Evolutionary conservation across 2,888 invertebrate species (phyloP).

Genomic region (Dryobotodes eremita): DNA sequence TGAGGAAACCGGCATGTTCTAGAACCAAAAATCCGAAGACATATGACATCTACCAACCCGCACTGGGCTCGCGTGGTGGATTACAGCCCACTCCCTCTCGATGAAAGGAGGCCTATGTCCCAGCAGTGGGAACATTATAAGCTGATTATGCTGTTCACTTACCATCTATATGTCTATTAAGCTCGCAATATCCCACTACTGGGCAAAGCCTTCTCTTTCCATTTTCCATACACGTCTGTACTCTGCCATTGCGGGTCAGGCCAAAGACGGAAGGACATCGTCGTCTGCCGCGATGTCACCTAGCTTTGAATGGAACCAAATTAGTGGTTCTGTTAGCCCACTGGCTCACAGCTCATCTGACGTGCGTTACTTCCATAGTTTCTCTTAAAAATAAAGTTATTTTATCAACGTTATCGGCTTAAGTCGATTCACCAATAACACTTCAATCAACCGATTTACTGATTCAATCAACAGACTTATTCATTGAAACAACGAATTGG

Average conservation of each 20-base stretch:
- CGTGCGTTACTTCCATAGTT: neutral
- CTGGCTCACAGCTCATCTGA: neutral
- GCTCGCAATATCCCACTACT: neutral
- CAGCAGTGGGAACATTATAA: too few species aligned
- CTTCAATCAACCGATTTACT: neutral
- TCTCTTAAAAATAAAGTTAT: neutral
- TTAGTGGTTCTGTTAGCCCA: neutral
- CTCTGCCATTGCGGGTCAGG: neutral
- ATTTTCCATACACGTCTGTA: neutral
- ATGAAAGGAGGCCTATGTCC: too few species aligned
- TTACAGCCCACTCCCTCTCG: too few species aligned
- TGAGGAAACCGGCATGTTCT: too few species aligned
- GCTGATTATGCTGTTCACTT: too few species aligned
- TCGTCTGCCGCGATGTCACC: neutral
- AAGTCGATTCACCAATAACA: neutral
- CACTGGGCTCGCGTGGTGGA: too few species aligned
- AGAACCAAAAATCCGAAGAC: too few species aligned
- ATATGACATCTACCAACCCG: too few species aligned
- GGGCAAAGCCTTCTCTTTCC: neutral
- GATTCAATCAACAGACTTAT: slow-evolving; percentile 12
- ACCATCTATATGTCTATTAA: neutral
- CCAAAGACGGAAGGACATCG: neutral
- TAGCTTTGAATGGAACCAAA: neutral
- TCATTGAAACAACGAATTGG: neutral
- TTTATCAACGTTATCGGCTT: neutral